Base-by-base conservation (phyloP, 2,888 invertebrate species). In the Melieria crassipennis region DNA sequence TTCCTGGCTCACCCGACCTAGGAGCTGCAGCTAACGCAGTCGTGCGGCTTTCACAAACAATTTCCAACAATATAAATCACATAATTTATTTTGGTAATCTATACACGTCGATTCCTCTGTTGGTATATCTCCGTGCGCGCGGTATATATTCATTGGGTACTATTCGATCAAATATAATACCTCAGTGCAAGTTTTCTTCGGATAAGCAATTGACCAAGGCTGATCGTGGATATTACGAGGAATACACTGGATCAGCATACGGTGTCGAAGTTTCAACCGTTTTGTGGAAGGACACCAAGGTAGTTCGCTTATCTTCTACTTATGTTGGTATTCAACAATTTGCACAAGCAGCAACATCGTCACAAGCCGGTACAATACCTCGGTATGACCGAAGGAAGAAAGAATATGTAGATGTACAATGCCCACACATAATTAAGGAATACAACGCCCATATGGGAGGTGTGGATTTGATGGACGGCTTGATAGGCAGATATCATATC, bases 41-140 rank as follows among this genome's bases (percentile, higher is more conserved):
- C 9, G 9, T 64, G 7, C 42, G 52, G 3, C 42, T 64, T 7
- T 52, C 64, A 48, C 50, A 52, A 52, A 52, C 52, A n/a, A 3
- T 64, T 11, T 42, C 52, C 7, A n/a, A 62, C 30, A 43, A 43
- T 13, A 7, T 7, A 42, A 52, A 64, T 64, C 42, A 50, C n/a
- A 64, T 52, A 50, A 11, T 64, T 5, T 64, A 64, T 48, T 64
- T 64, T 13, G 64, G 45, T n/a, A 52, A 64, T 9, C 30, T 46
- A 7, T 61, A 61, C 61, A 61, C 61, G 47, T 61, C 61, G n/a
- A 55, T 55, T 55, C 4, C 55, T 55, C 16, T 55, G 16, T 16
- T 55, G 55, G 55, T 55, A 16, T 55, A 55, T 55, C 55, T 55
- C 5, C 55, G 55, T 13, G 55, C 55, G 4, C 55, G 55, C 6